Evolutionary conservation across 2,888 invertebrate genomes (phyloP).

Genomic region (Gerosis bhagava): DNA sequence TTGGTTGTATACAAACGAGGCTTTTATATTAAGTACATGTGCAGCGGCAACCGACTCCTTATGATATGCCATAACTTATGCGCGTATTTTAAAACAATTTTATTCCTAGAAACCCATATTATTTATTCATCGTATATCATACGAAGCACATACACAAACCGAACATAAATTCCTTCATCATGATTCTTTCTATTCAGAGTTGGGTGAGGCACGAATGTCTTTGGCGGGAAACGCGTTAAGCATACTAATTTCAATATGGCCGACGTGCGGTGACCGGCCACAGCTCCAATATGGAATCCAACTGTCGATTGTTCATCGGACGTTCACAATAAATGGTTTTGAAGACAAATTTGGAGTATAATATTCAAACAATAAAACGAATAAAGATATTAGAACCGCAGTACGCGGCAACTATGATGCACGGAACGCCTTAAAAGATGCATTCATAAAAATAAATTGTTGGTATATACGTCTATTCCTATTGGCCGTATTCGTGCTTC

Average conservation of each 20-base stretch:
- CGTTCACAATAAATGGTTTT: slow-evolving; percentile 57
- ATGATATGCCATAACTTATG: slow-evolving; percentile 28
- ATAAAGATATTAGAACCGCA: slow-evolving; percentile 26
- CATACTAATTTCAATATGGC: slow-evolving; percentile 61
- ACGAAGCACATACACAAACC: slow-evolving; percentile 41
- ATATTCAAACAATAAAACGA: slow-evolving; percentile 33
- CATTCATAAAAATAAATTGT: slow-evolving; percentile 14
- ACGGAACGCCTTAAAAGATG: slow-evolving; percentile 7
- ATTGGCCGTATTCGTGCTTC: slow-evolving; percentile 16
- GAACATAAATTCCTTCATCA: slow-evolving; percentile 73
- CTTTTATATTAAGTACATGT: neutral
- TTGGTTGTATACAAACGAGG: slow-evolving; percentile 1
- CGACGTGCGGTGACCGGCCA: slow-evolving; percentile 55
- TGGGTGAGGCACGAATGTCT: slow-evolving; percentile 73
- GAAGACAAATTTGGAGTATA: slow-evolving; percentile 54
- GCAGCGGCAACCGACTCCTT: slow-evolving; percentile 11
- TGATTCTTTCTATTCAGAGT: slow-evolving; percentile 75
- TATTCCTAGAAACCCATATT: slow-evolving; percentile 51
- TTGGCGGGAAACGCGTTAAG: slow-evolving; percentile 64
- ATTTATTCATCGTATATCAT: slow-evolving; percentile 66
- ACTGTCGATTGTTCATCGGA: slow-evolving; percentile 54
- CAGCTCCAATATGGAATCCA: slow-evolving; percentile 45
- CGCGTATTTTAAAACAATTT: slow-evolving; percentile 39
- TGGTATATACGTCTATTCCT: no score
- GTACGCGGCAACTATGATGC: slow-evolving; percentile 13